Percentiles rank a stretch among this genome's conserved stretches.
These are phyloP conservation scores for Lochmaea capreae DNA, from an alignment of 2,888 invertebrate species.

Conservation along the genomic window DNA sequence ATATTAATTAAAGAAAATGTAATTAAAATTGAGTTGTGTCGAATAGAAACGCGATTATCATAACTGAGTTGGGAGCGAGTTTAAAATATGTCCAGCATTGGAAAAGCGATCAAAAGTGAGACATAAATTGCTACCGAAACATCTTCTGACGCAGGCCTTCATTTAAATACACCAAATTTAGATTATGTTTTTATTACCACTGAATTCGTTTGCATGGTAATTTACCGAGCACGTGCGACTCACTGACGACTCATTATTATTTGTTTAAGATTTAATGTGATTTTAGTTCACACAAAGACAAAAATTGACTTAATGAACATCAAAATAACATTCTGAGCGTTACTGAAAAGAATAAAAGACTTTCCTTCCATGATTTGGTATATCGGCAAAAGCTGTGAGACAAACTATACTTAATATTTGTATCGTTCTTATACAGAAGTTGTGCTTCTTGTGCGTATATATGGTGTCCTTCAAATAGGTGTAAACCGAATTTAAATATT, in stretches of 20 bases:
- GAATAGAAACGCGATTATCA: conserved; percentile 65
- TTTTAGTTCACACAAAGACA: background rate
- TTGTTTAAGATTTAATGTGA: background rate
- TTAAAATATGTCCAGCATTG: conserved; percentile 62
- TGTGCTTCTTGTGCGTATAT: too few relatives aligned
- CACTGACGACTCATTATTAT: conserved; percentile 15
- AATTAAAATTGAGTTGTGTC: conserved; percentile 68
- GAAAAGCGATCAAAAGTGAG: conserved; percentile 62
- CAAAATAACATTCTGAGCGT: too few relatives aligned
- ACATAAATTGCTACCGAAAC: conserved; percentile 63
- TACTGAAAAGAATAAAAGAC: too few relatives aligned
- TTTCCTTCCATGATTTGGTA: too few relatives aligned
- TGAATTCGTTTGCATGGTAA: conserved; percentile 64
- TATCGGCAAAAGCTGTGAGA: too few relatives aligned
- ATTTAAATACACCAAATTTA: conserved; percentile 63
- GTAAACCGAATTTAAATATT: too few relatives aligned
- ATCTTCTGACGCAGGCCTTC: conserved; percentile 63
- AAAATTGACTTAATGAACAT: too few relatives aligned
- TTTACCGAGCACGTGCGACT: conserved; percentile 45
- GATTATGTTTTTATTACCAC: conserved; percentile 62
- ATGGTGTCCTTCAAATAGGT: too few relatives aligned
- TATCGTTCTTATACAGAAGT: too few relatives aligned
- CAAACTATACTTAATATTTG: too few relatives aligned
- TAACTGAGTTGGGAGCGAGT: conserved; percentile 60
- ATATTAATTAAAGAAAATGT: conserved; percentile 70